Evolutionary conservation across 2,113 vertebrate genomes (phyloP).

Genomic region (Podiceps cristatus): DNA sequence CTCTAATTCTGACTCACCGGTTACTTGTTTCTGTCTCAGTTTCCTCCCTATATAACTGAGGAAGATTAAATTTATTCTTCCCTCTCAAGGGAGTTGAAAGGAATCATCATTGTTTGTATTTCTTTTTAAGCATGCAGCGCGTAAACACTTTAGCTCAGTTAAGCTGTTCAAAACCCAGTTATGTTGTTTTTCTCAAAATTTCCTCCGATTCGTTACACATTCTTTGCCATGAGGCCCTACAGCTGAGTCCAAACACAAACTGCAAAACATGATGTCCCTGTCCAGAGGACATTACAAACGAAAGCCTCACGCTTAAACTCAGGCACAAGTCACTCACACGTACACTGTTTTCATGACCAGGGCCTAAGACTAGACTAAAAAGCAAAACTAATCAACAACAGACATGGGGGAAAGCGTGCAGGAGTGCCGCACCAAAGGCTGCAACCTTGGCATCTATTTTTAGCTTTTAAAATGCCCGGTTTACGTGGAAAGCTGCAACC

Average conservation of each 20-base stretch:
- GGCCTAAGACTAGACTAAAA: neutral
- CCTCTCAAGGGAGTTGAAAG: neutral
- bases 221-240: neutral
- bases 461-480: neutral
- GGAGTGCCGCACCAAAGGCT: neutral
- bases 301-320: neutral
- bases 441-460: neutral
- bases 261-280: neutral
- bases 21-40: neutral
- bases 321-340: neutral
- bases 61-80: slow-evolving; percentile 20
- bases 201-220: neutral
- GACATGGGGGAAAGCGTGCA: fast-evolving
- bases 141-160: neutral
- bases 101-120: neutral
- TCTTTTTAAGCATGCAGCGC: neutral
- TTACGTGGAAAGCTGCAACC: neutral
- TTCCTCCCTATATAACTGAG: neutral
- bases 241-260: neutral
- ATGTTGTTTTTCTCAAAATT: neutral
- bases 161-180: neutral
- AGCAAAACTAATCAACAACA: neutral
- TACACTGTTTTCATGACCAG: neutral
- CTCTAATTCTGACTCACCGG: neutral
- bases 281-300: neutral